phyloP scores from a whole-genome alignment of 2,888 invertebrate species.

The Euplexia lucipara region DNA sequence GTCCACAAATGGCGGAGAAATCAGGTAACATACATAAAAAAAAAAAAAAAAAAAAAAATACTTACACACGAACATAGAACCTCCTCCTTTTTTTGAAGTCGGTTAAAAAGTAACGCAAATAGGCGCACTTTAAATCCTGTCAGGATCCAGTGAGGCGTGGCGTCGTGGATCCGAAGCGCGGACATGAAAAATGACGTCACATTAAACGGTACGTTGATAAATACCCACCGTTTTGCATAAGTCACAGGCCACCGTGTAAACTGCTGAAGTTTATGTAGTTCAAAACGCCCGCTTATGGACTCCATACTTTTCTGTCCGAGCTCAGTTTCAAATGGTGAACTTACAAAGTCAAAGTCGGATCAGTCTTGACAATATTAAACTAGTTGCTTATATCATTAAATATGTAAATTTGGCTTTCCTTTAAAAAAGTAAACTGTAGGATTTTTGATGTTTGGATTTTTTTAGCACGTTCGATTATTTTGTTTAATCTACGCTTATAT shows the following conservation, averaged over 20 bases:
- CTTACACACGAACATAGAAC: too few relatives aligned
- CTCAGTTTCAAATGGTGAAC: background rate
- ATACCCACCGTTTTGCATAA: slow-evolving; percentile 54
- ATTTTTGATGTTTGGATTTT: too few relatives aligned
- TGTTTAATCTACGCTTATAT: too few relatives aligned
- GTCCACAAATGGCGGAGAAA: too few relatives aligned
- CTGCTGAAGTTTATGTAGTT: slow-evolving; percentile 57
- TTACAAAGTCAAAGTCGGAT: background rate
- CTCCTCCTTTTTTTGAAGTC: too few relatives aligned
- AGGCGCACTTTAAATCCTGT: slow-evolving; percentile 46
- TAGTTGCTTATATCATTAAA: too few relatives aligned
- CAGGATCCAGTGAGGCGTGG: slow-evolving; percentile 46
- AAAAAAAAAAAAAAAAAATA: too few relatives aligned
- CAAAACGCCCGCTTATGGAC: slow-evolving; percentile 43
- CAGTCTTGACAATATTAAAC: too few relatives aligned
- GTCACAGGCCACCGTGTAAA: slow-evolving; percentile 54
- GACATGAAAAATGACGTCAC: slow-evolving; percentile 56
- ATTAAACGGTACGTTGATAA: slow-evolving; percentile 57
- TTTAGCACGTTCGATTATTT: too few relatives aligned
- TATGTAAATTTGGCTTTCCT: too few relatives aligned
- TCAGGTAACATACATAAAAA: too few relatives aligned
- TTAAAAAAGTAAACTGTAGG: too few relatives aligned
- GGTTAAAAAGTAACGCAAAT: slow-evolving; percentile 39
- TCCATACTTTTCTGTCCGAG: slow-evolving; percentile 25
- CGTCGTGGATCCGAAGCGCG: slow-evolving; percentile 43